Percentiles rank a stretch among this genome's conserved stretches.
Evolutionary conservation across 2,113 vertebrate species (phyloP).

Genomic region (Dendrocopos noguchii): DNA sequence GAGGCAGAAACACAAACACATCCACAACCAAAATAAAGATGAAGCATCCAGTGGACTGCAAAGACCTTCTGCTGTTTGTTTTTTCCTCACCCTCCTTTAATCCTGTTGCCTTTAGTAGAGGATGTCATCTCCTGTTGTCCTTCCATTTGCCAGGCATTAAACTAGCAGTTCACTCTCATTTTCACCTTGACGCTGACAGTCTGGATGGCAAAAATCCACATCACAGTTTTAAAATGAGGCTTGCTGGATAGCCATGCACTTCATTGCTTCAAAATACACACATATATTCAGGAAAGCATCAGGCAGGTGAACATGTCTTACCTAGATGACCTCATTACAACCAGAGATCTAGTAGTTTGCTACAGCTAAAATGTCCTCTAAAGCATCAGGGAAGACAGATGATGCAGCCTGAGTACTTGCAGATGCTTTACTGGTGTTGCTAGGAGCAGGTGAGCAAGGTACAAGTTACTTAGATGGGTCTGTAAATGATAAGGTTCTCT

Average conservation of each 20-base stretch:
- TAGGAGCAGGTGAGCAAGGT: neutral
- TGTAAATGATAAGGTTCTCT: neutral
- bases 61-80: neutral
- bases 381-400: neutral
- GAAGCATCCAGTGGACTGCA: neutral
- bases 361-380: neutral
- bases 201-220: neutral
- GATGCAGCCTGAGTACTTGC: neutral
- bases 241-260: neutral
- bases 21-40: neutral
- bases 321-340: neutral
- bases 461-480: neutral
- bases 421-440: neutral
- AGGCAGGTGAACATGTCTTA: neutral
- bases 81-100: neutral
- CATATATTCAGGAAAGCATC: neutral
- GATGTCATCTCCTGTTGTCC: neutral
- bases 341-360: neutral
- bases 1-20: conserved; percentile 7
- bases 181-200: neutral
- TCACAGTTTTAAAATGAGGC: neutral
- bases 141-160: neutral
- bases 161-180: neutral
- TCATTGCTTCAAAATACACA: neutral
- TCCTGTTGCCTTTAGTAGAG: neutral